Evolutionary conservation across 2,113 vertebrate species (phyloP).

Genomic region (Prinia subflava): DNA sequence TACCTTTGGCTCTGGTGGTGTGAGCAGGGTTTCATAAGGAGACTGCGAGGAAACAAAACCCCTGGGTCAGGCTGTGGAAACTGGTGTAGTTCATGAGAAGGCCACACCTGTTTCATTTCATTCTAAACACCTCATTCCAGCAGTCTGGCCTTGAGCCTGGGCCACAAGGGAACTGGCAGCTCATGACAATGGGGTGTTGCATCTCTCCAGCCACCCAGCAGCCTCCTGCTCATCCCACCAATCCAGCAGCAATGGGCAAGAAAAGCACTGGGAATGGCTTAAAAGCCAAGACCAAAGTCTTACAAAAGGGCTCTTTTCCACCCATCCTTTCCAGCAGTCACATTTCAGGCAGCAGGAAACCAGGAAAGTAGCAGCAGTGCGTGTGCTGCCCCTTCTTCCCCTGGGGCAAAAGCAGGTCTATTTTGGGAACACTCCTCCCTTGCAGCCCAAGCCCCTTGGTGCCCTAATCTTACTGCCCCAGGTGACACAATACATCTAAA

Average conservation of each 20-base stretch:
- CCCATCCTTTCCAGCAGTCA: background rate
- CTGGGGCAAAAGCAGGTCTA: background rate
- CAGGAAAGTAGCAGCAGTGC: background rate
- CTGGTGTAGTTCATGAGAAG: background rate
- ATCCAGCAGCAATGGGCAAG: background rate
- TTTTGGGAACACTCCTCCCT: background rate
- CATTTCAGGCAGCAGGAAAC: background rate
- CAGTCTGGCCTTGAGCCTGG: background rate
- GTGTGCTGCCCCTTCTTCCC: background rate
- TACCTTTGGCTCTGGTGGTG: background rate
- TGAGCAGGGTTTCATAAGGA: background rate
- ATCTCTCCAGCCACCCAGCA: background rate
- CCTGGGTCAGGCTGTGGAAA: rapidly evolving
- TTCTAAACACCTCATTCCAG: background rate
- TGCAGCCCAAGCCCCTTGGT: background rate
- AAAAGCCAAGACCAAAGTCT: background rate
- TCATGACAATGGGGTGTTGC: rapidly evolving
- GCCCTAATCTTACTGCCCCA: background rate
- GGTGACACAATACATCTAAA: background rate
- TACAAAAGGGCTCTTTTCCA: background rate
- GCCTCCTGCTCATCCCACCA: background rate
- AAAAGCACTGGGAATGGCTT: background rate
- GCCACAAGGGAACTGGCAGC: rapidly evolving
- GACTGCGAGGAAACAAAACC: background rate
- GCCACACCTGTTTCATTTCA: background rate